Percentiles rank a stretch among this genome's conserved stretches.
These are phyloP conservation scores for Aelia acuminata DNA, from an alignment of 2,888 invertebrate species.

Conservation along the genomic window DNA sequence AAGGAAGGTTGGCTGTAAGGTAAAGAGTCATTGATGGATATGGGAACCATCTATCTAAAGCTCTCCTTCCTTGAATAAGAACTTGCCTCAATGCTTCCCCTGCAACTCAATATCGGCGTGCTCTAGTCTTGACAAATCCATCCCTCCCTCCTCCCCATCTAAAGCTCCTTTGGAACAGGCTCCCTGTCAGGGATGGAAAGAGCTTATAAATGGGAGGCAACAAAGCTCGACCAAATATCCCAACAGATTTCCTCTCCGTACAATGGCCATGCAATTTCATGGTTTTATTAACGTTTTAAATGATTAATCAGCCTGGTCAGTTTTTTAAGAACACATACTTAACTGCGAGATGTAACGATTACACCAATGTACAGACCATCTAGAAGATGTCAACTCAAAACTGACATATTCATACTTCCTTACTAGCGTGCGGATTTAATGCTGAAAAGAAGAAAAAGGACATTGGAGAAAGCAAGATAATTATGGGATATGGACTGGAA, in stretches of 20 bases:
- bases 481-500: too few relatives aligned
- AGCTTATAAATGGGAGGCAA: background rate
- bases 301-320: background rate
- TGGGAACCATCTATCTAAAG: background rate
- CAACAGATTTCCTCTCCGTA: background rate
- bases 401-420: too few relatives aligned
- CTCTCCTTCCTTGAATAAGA: slow-evolving; percentile 33
- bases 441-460: too few relatives aligned
- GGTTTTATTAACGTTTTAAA: background rate
- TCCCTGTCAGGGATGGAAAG: background rate
- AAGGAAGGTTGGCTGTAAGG: background rate
- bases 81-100: slow-evolving; percentile 39
- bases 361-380: too few relatives aligned
- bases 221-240: background rate
- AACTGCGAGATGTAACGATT: too few relatives aligned
- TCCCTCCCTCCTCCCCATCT: background rate
- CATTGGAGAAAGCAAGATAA: too few relatives aligned
- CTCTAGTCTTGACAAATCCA: slow-evolving; percentile 47
- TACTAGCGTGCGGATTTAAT: too few relatives aligned
- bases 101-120: slow-evolving; percentile 32
- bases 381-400: too few relatives aligned
- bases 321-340: too few relatives aligned
- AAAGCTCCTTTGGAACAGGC: background rate
- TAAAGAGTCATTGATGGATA: slow-evolving; percentile 21
- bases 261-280: too few relatives aligned